Base-by-base conservation (phyloP, 1,140 invertebrate genomes). In the Helicoverpa armigera region DNA sequence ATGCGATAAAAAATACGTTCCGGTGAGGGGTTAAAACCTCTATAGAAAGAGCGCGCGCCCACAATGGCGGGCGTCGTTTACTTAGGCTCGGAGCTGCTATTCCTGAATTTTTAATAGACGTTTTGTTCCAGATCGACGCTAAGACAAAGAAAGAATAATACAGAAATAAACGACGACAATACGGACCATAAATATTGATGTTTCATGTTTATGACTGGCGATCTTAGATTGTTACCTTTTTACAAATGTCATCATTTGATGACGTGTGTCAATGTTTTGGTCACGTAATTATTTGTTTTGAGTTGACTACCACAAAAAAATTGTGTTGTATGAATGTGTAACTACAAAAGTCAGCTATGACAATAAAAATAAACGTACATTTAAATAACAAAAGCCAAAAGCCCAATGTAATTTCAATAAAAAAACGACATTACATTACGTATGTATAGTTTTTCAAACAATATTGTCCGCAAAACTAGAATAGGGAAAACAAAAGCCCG, bases 91-190 rank as follows among this genome's bases (percentile, higher is more conserved):
- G 35, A 70, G 43, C 54, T 56, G 53, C 61, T 75, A 60, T 67
- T 82, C 14, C 61, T 82, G 81, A 74, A 67, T 81, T 79, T 82
- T 69, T 79, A 82, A 82, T 82, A 69, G 54, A 63, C 65, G 65
- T 73, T 78, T 69, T 82, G 77, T 82, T 79, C 18, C 73, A 80
- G 29, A 74, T 74, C 31, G 48, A 65, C 56, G 69, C n/a, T 14
- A 80, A 63, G 79, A 73, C 69, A 80, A 74, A 54, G 50, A 73
- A 56, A 70, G 43, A 56, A 79, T 63, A 70, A 70, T 72, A 54
- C 23, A 35, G 51, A 78, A 61, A 67, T 35, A 54, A 67, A 78
- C 48, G 60, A 16, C 61, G 11, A 31, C 31, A 56, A 43, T 73
- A 48, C 29, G 53, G 16, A 60, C 23, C 72, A 74, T 74, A 74